Base-by-base conservation (phyloP, 2,797 vertebrate genomes). In the Channallabes apus region DNA sequence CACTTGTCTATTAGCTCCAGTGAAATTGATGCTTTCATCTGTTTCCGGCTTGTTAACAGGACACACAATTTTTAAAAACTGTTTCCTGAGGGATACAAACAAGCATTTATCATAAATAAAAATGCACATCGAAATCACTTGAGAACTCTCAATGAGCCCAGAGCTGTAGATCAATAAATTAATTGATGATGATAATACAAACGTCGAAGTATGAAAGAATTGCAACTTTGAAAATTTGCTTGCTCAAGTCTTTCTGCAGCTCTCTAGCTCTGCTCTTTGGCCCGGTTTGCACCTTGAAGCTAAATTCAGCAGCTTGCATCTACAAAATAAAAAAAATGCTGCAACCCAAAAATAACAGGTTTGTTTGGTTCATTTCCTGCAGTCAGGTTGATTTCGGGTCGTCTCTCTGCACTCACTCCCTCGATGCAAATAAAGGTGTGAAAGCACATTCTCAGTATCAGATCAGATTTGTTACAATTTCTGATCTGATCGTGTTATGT, bases 361-460 rank as follows among this genome's bases (percentile, higher is more conserved):
- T 59, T 22, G 75, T 59, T 59, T 35, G 9, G 54, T 64, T 41
- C 24, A 46, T n/a, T 80, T 80, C 78, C 78, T 80, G 78, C 22
- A 27, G 35, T 27, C 59, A 6, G 77, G 59, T 24, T 27, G 17
- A 6, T 65, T 80, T n/a, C 32, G 58, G 59, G 58, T 41, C 12
- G 6, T 11, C 41, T 67, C 4, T 1, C 6, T 17, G 15, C 38
- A 22, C 59, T 51, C 18, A 3, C 22, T 62, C 29, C n/a, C 11
- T 67, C 17, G 3, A 41, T 22, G 79, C 64, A 65, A 29, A 9
- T 27, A 24, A 27, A 64, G 38, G 38, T 65, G 61, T 80, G 78
- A 67, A 64, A 32, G 27, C 17, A 6, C 0, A 18, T 14, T 24
- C 20, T 8, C 1, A 11, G 3, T 6, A 27, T 46, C 35, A 6